Evolutionary conservation across 2,113 vertebrate genomes (phyloP), one percentile per base, ranked within the genome.

Genomic region (Ophiodon elongatus): DNA sequence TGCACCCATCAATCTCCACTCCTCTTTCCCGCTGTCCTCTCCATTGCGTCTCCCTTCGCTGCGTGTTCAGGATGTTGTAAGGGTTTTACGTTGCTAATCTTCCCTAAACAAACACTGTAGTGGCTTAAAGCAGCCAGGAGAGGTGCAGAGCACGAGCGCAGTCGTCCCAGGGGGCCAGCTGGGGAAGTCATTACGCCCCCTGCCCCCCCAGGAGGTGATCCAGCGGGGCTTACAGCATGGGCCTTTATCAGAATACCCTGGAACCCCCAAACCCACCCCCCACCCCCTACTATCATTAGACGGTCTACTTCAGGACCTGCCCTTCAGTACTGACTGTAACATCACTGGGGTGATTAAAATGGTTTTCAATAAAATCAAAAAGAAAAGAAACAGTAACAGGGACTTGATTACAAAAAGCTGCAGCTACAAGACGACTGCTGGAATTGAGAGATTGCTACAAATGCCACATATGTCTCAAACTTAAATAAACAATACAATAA

Each of bases 81-180:
- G 94, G 94, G 86, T 93, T 95, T 96, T 95, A 95, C 92, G 90
- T 94, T 94, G 88, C 94, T 96, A 96, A 96, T 96, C 95, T 95
- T 94, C 74, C 91, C 91, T 94, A 96, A 96, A 95, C 93, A 96
- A 96, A 96, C 94, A 94, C 11, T 39, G 73, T 67, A 77, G 83
- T 85, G 87, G 74, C 88, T 91, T 95, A 93, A 93, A 95, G 94
- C 90, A 37, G 88, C 85, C 92, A 84, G 87, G 89, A 94, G 93
- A 92, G 93, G 88, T 81, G 79, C 83, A 82, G 92, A 95, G 95
- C 95, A 96, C 94, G 95, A 95, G 93, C 86, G 29, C 90, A 25
- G 76, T 87, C 78, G 89, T 94, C 94, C 92, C 92, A 87, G 87
- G 92, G 92, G 95, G 89, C 87, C 94, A 95, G 92, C 94, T 94